Base-by-base conservation (phyloP, 1,140 invertebrate species). In the Drosophila arawakana region DNA sequence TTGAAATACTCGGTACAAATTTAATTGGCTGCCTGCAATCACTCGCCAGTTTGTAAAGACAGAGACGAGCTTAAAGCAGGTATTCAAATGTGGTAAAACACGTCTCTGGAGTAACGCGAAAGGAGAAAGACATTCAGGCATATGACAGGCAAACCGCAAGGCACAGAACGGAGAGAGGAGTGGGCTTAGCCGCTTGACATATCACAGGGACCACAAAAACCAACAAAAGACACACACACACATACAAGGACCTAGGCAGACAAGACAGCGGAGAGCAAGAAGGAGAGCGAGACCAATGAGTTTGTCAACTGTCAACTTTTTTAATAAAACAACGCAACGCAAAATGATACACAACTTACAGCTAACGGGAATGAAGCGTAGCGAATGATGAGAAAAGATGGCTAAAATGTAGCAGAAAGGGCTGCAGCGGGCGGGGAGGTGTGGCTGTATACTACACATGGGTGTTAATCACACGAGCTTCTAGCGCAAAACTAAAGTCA, bases 231-330 rank as follows among this genome's bases (percentile, higher is more conserved):
- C 76, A 81, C 62, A 83, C 65, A 79, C 66, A 79, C 39, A 54
- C 7, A 59, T 25, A 60, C 43, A 55, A 43, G 30, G 15, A 58
- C 46, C 60, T 46, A 66, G 2, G 52, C 41, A 59, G 37, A 44
- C 50, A 59, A 30, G 41, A 71, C 37, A 62, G 18, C 46, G 5
- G 15, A 18, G 25, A 47, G n/a, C 10, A 5, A 61, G 44, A 39
- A 6, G 35, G 9, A 61, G 1, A 25, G 37, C 44, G 7, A 62
- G 49, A 60, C 60, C 76, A 73, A 83, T 89, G 84, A 88, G 83
- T 89, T 89, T 88, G 84, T 88, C 84, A 89, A 89, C 80, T 80
- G 84, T 68, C 75, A 79, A 88, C 84, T 89, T 88, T 89, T 88
- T 89, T 88, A 88, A 88, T 88, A 88, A 83, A 85, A 70, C 81